Percentiles rank a stretch among this genome's conserved stretches.
phyloP scores from a whole-genome alignment of 2,888 invertebrate species.

The Mesorhabditis spiculigera region DNA sequence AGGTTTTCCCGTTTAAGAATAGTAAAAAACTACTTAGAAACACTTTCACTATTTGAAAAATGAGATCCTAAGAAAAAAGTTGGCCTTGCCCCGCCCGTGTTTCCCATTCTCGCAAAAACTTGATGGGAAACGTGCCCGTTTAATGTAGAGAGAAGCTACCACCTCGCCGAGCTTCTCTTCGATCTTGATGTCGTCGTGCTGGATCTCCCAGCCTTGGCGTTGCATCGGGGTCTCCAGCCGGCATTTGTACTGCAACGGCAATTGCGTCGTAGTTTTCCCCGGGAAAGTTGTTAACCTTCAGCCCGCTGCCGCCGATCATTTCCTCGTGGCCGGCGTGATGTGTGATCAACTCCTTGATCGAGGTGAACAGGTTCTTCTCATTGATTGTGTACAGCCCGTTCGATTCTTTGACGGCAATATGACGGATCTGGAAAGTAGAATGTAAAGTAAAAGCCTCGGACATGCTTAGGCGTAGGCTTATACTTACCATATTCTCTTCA shows the following conservation, averaged over 20 bases:
- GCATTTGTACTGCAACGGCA: background rate
- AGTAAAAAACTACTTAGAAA: too few relatives aligned
- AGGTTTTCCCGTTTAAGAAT: too few relatives aligned
- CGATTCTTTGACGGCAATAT: background rate
- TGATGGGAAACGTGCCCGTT: too few relatives aligned
- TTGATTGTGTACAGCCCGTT: background rate
- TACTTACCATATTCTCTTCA: background rate
- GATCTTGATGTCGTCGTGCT: background rate
- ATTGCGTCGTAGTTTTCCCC: background rate
- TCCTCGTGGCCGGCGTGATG: background rate
- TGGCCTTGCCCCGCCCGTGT: too few relatives aligned
- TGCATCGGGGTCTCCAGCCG: background rate
- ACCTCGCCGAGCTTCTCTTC: background rate
- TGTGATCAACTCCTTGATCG: background rate
- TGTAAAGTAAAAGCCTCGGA: background rate
- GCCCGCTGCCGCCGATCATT: background rate
- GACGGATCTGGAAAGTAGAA: background rate
- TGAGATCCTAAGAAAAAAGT: too few relatives aligned
- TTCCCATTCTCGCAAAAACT: too few relatives aligned
- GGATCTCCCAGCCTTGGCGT: background rate
- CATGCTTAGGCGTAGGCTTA: background rate
- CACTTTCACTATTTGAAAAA: too few relatives aligned
- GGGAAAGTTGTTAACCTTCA: background rate
- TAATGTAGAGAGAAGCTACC: background rate
- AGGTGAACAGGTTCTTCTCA: background rate